Evolutionary conservation across 1,140 invertebrate genomes (phyloP).

Genomic region (Drosophila takahashii): DNA sequence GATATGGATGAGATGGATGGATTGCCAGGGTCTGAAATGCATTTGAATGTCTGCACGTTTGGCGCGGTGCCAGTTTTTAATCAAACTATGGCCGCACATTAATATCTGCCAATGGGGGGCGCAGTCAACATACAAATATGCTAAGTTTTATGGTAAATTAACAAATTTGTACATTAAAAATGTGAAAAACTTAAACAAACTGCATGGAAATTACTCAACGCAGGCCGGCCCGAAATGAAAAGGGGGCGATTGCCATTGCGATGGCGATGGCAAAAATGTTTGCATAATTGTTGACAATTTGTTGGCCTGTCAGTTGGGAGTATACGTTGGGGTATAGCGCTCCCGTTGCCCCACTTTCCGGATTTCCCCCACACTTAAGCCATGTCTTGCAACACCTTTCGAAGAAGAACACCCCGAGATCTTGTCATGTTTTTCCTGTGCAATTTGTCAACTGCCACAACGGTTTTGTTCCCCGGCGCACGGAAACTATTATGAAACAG

Average conservation of each 20-base stretch:
- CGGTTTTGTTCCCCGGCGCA: conserved; percentile 40
- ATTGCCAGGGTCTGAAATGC: conserved; percentile 66
- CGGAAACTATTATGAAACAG: conserved; percentile 65
- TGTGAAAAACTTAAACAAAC: conserved; percentile 79
- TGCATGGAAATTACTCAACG: conserved; percentile 78
- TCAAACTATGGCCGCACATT: conserved; percentile 80
- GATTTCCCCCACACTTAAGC: neutral
- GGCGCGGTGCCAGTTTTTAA: conserved; percentile 75
- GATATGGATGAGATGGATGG: conserved; percentile 69
- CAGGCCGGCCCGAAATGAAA: conserved; percentile 22
- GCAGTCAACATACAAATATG: conserved; percentile 70
- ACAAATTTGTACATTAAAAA: conserved; percentile 84
- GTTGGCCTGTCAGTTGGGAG: conserved; percentile 59
- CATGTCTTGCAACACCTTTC: conserved; percentile 77
- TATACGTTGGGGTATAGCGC: neutral
- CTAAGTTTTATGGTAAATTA: conserved; percentile 84
- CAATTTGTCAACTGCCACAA: conserved; percentile 84
- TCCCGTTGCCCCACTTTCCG: neutral
- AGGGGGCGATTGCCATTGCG: conserved; percentile 11
- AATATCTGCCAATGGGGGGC: conserved; percentile 74
- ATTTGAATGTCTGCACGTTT: conserved; percentile 62
- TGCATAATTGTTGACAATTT: conserved; percentile 80
- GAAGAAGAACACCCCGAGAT: conserved; percentile 43
- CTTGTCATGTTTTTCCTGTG: conserved; percentile 84
- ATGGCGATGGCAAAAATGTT: conserved; percentile 72